Conservation (phyloP, 35 echinoderm and acorn worm species). For the Apostichopus californicus region DNA sequence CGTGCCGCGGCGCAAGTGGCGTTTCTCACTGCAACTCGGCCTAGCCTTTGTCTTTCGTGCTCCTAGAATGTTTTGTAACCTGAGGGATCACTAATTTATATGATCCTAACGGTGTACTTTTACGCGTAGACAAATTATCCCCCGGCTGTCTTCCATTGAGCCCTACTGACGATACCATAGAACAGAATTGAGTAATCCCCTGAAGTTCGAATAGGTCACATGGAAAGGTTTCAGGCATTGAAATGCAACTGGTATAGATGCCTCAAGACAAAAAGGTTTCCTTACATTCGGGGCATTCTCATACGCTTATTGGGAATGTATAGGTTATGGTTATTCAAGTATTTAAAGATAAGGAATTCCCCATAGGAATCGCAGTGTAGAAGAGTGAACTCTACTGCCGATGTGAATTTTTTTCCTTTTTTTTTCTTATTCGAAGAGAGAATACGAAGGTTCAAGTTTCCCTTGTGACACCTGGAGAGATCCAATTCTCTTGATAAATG, state of each 20-base stretch:
- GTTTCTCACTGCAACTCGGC: conserved; percentile 31
- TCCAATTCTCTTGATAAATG: not conserved
- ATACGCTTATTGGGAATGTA: conserved; percentile 24
- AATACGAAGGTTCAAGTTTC: not conserved
- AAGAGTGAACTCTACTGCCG: not conserved
- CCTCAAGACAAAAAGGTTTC: conserved; percentile 48
- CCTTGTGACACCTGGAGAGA: not conserved
- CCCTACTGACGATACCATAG: conserved; percentile 17
- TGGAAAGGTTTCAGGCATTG: conserved; percentile 45
- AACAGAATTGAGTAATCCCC: conserved; percentile 18
- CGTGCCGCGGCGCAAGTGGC: conserved; percentile 20
- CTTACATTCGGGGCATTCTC: conserved; percentile 40
- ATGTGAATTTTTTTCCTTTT: not conserved
- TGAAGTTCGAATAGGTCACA: conserved; percentile 32
- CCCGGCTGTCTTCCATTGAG: conserved; percentile 24
- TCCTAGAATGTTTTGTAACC: not conserved
- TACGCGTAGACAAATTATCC: conserved; percentile 22
- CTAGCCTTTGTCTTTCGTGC: conserved; percentile 10
- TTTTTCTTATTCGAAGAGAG: not conserved
- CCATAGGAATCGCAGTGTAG: not conserved
- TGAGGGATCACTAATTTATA: conserved; percentile 42
- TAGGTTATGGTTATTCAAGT: not conserved
- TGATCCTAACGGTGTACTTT: conserved; percentile 36
- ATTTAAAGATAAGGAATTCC: not conserved
- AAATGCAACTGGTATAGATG: conserved; percentile 29